These are phyloP conservation scores for Propsilocerus akamusi DNA, from an alignment of 1,140 invertebrate genomes.

Conservation along the genomic window DNA sequence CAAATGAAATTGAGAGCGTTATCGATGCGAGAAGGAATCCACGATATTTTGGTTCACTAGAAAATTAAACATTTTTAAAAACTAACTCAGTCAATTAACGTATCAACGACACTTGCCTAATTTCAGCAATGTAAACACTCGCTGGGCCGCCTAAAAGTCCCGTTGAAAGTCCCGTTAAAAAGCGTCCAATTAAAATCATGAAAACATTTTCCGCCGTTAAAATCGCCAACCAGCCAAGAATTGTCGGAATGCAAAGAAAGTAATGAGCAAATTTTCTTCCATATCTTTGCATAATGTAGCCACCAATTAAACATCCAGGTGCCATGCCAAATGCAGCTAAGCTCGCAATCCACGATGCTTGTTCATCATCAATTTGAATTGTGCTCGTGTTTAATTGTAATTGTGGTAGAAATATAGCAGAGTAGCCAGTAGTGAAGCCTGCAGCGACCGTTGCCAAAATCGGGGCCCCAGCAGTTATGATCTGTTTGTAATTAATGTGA, in stretches of 20 bases:
- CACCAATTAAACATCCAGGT: conserved; percentile 33
- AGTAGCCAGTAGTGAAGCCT: conserved; percentile 39
- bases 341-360: conserved; percentile 41
- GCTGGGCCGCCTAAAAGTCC: conserved; percentile 29
- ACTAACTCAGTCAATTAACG: no score
- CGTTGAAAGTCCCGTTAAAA: conserved; percentile 40
- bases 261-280: conserved; percentile 42
- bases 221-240: conserved; percentile 47
- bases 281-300: conserved; percentile 40
- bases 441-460: conserved; percentile 30
- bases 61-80: no score
- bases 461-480: conserved; percentile 28
- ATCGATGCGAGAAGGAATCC: conserved; percentile 34
- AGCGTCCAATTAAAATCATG: conserved; percentile 38
- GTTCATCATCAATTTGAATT: conserved; percentile 25
- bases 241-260: conserved; percentile 35
- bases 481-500: no score
- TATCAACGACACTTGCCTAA: conserved; percentile 6
- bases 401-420: conserved; percentile 40
- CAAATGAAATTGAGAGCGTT: conserved; percentile 31
- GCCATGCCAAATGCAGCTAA: conserved; percentile 37
- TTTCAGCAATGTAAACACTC: conserved; percentile 36
- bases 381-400: conserved; percentile 23
- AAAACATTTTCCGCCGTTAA: conserved; percentile 26
- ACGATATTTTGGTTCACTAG: conserved; percentile 30